Conservation (phyloP, 2,113 vertebrate species). For the Gambusia holbrooki region DNA sequence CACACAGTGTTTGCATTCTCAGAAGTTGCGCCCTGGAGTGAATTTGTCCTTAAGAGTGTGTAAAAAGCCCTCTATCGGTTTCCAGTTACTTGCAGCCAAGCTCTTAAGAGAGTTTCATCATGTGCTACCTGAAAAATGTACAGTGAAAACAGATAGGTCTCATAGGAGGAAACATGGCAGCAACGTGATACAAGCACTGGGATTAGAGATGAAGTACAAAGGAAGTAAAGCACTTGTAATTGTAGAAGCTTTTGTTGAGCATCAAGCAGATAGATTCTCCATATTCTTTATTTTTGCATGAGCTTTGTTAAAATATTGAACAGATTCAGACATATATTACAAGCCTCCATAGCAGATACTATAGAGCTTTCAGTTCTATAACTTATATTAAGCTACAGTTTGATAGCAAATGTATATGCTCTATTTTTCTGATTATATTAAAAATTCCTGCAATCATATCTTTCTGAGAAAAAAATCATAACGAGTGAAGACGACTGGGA, state of each 20-base stretch:
- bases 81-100: constrained; percentile 14
- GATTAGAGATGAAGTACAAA: constrained; percentile 36
- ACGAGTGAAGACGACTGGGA: no score
- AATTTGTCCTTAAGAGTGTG: background rate
- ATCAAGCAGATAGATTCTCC: no score
- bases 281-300: background rate
- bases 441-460: no score
- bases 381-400: constrained; percentile 26
- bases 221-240: constrained; percentile 4
- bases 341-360: no score
- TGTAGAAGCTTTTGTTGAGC: background rate
- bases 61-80: constrained; percentile 4
- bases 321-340: background rate
- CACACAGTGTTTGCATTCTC: constrained; percentile 25
- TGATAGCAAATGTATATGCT: constrained; percentile 40
- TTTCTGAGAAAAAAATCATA: no score
- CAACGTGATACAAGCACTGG: constrained; percentile 35
- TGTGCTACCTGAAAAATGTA: constrained; percentile 12
- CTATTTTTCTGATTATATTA: constrained; percentile 27
- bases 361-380: background rate
- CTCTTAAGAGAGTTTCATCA: constrained; percentile 15
- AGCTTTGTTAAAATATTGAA: background rate
- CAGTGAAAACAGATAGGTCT: constrained; percentile 34
- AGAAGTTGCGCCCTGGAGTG: constrained; percentile 11
- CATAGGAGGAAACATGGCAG: constrained; percentile 24